Evolutionary conservation across 2,113 vertebrate species (phyloP), one percentile per base, ranked within the genome.

Genomic region (Caracal caracal): DNA sequence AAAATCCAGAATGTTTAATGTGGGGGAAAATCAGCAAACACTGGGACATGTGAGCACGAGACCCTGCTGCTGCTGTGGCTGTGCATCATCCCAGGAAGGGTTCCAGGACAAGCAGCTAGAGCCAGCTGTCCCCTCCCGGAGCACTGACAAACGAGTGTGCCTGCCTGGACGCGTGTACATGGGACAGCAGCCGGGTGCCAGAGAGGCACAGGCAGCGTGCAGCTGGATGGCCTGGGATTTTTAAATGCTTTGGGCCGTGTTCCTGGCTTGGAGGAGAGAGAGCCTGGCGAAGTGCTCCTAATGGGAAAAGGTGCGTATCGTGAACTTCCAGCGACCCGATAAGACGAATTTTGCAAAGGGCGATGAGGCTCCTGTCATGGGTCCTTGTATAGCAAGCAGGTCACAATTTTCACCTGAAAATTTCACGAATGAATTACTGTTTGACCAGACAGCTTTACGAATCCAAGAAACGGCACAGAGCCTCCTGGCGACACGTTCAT

Each of bases 141-240:
- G 47, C 43, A 24, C 30, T 0, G 19, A 24, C 6, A 28, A 47
- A 20, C 12, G 4, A 83, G 53, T 4, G 0, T 61, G 3, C 40
- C 22, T 8, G 22, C 35, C 33, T 0, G 22, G 24, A 13, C 5
- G n/a, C 19, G 56, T 63, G n/a, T 1, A 17, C 6, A 1, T 10
- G 11, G 43, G n/a, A 7, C 6, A 43, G 3, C 10, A 82, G 35
- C 20, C 70, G 20, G 43, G 7, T 6, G 12, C 61, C 26, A 7
- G 10, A 0, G 13, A 33, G 30, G 30, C n/a, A 76, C 40, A 17
- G 56, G 37, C 10, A 1, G 28, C 6, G 0, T n/a, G 71, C 10
- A 28, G n/a, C 47, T 53, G 24, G 63, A 80, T 20, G 26, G n/a
- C 35, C 51, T 40, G 12, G 6, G 76, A 49, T 28, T 70, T 66